A percentile compares a stretch with the other conserved stretches of the same genome.
These are phyloP conservation scores for Bovichtus variegatus DNA, from an alignment of 2,797 vertebrate genomes.

Conservation along the genomic window DNA sequence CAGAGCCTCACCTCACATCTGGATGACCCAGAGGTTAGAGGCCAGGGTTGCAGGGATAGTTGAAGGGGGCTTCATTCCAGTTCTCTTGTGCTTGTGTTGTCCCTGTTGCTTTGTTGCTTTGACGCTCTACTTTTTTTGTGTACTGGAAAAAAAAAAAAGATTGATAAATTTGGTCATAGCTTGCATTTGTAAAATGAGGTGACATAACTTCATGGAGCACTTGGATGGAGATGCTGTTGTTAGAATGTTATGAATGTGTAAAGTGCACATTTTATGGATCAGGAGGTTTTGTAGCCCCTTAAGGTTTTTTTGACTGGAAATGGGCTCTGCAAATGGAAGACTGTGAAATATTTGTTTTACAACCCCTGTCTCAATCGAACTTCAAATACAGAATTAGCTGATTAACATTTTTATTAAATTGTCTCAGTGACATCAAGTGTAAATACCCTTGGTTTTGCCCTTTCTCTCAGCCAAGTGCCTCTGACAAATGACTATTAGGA, in stretches of 20 bases:
- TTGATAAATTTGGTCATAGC: background rate
- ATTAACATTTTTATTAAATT: slow-evolving; percentile 18
- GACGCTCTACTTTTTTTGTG: slow-evolving; percentile 12
- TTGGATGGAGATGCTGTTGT: background rate
- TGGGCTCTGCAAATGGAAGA: background rate
- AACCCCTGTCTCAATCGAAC: background rate
- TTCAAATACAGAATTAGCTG: background rate
- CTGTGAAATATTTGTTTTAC: slow-evolving; percentile 23
- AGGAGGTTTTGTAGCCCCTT: background rate
- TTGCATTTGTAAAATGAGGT: slow-evolving; percentile 8
- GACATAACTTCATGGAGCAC: background rate
- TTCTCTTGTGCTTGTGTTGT: slow-evolving; percentile 49
- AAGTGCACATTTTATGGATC: slow-evolving; percentile 14
- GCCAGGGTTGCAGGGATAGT: slow-evolving; percentile 40
- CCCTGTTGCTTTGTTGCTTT: slow-evolving; percentile 48
- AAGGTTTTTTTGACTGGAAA: background rate
- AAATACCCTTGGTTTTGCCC: slow-evolving; percentile 37
- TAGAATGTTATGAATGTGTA: slow-evolving; percentile 1
- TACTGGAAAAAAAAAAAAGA: background rate
- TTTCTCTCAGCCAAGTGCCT: slow-evolving; percentile 23
- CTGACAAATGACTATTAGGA: slow-evolving; percentile 75
- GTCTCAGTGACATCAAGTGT: slow-evolving; percentile 20
- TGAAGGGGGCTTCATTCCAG: slow-evolving; percentile 51
- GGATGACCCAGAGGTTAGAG: slow-evolving; percentile 75
- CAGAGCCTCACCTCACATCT: slow-evolving; percentile 76